These are phyloP conservation scores for Catonia carolina DNA, from an alignment of 2,888 invertebrate genomes.

Conservation along the genomic window DNA sequence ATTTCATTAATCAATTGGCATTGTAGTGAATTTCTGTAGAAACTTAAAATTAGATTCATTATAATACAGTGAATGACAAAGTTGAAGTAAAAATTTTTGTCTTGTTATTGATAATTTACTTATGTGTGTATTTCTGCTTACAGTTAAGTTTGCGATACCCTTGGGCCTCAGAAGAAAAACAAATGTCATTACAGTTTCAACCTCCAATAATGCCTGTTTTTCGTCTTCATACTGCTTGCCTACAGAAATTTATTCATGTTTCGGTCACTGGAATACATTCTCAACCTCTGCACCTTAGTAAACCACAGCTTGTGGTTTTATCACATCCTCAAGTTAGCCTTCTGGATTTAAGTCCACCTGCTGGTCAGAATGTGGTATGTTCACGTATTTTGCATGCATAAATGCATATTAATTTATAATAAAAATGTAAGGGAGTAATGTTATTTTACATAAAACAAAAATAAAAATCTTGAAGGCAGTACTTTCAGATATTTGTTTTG, in stretches of 20 bases:
- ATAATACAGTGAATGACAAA: too few relatives aligned
- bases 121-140: neutral
- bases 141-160: constrained; percentile 69
- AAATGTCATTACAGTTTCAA: constrained; percentile 69
- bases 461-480: too few relatives aligned
- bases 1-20: too few relatives aligned
- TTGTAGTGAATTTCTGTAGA: too few relatives aligned
- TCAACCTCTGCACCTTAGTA: constrained; percentile 41
- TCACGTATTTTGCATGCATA: too few relatives aligned
- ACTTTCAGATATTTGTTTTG: too few relatives aligned
- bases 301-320: constrained; percentile 43
- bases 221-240: constrained; percentile 74
- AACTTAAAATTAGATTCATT: too few relatives aligned
- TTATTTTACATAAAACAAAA: too few relatives aligned
- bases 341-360: constrained; percentile 58
- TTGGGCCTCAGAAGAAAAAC: constrained; percentile 66
- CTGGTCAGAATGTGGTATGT: constrained; percentile 43
- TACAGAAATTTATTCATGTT: constrained; percentile 80
- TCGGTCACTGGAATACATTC: constrained; percentile 54
- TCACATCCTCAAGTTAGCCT: constrained; percentile 45
- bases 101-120: too few relatives aligned
- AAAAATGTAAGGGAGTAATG: too few relatives aligned
- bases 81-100: too few relatives aligned
- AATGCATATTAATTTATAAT: too few relatives aligned
- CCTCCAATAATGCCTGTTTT: constrained; percentile 76